Percentiles rank a stretch among this genome's conserved stretches.
These are phyloP conservation scores for Caenorhabditis inopinata DNA, from an alignment of 1,140 invertebrate species.

Conservation along the genomic window DNA sequence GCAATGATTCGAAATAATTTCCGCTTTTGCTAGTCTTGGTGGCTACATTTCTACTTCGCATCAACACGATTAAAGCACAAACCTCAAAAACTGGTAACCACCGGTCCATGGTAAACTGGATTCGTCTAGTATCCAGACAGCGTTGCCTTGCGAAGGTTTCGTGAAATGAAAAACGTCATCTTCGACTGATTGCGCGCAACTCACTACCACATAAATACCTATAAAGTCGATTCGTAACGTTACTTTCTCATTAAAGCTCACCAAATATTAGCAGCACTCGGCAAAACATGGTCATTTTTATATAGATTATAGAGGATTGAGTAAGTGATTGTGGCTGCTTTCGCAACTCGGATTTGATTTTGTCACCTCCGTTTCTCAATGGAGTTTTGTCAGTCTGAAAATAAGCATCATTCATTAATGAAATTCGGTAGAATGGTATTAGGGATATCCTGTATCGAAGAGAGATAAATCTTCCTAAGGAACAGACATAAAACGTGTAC, in stretches of 20 bases:
- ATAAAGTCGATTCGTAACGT: background rate
- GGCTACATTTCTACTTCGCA: background rate
- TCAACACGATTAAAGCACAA: background rate
- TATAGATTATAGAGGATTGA: background rate
- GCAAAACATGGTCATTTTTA: slow-evolving; percentile 16
- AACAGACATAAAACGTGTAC: slow-evolving; percentile 22
- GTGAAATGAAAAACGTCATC: slow-evolving; percentile 45
- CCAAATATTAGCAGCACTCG: slow-evolving; percentile 31
- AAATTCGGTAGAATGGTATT: background rate
- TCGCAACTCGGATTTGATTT: background rate
- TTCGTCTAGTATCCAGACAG: slow-evolving; percentile 50
- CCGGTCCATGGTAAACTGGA: slow-evolving; percentile 50
- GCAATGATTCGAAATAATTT: background rate
- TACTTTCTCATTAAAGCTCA: background rate
- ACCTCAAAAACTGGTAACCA: slow-evolving; percentile 51
- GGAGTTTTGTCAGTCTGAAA: slow-evolving; percentile 29
- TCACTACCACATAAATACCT: slow-evolving; percentile 29
- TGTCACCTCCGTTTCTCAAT: background rate
- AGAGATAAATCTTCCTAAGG: background rate
- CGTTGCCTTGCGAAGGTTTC: slow-evolving; percentile 45
- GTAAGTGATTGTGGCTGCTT: slow-evolving; percentile 20
- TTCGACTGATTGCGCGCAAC: slow-evolving; percentile 40
- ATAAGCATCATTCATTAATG: too few species aligned
- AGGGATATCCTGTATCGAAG: background rate
- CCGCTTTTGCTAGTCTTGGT: background rate